These are phyloP conservation scores for Melanogrammus aeglefinus DNA, from an alignment of 2,797 vertebrate species.

Conservation along the genomic window DNA sequence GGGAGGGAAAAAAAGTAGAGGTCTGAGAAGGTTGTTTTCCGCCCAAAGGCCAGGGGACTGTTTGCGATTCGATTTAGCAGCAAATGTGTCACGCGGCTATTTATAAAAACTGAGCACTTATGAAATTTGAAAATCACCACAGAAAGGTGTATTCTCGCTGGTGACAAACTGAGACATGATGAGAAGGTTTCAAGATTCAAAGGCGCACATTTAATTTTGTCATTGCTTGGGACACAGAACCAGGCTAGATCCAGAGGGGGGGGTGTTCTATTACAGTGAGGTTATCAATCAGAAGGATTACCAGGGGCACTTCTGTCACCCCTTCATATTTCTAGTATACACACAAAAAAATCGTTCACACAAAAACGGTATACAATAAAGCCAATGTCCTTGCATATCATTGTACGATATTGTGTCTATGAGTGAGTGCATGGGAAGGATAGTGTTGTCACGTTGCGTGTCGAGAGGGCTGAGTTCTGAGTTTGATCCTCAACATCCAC, in stretches of 20 bases:
- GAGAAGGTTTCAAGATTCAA: not conserved
- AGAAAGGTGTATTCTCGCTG: slow-evolving; percentile 17
- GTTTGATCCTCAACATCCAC: not conserved
- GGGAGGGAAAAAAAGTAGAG: slow-evolving; percentile 29
- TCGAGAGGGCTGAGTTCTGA: not conserved
- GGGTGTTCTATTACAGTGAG: not conserved
- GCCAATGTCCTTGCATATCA: not conserved
- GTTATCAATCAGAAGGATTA: not conserved
- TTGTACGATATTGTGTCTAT: not conserved
- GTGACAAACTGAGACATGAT: slow-evolving; percentile 22
- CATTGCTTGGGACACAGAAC: not conserved
- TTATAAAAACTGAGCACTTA: slow-evolving; percentile 50
- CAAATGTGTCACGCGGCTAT: slow-evolving; percentile 48
- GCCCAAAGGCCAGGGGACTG: slow-evolving; percentile 54
- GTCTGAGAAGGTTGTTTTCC: slow-evolving; percentile 52
- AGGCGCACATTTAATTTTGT: not conserved
- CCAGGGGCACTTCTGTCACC: not conserved
- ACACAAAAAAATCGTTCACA: not conserved
- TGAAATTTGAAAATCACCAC: slow-evolving; percentile 36
- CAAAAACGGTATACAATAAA: not conserved
- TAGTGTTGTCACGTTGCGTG: not conserved
- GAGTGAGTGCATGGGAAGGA: not conserved
- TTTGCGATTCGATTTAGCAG: slow-evolving; percentile 50
- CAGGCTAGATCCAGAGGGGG: not conserved
- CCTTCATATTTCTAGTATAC: not conserved